Base-by-base conservation (phyloP, 1,140 invertebrate genomes). In the Drosophila lowei region DNA sequence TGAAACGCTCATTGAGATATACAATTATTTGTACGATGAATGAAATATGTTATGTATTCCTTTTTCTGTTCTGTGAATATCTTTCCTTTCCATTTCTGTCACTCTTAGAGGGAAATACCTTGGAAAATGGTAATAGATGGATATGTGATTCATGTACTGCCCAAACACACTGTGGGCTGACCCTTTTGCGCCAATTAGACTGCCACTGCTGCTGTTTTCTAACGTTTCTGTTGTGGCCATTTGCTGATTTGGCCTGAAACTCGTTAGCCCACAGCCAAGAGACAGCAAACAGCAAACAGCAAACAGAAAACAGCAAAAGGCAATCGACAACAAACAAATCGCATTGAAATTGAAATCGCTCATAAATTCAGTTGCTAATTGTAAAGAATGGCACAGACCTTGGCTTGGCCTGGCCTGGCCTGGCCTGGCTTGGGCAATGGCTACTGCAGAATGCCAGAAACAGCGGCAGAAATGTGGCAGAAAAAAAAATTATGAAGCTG, bases 331-430 rank as follows among this genome's bases (percentile, higher is more conserved):
- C 75, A 83, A 74, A 74, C 67, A 30, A 62, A 44, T 38, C 70
- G 68, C 63, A 67, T 71, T 81, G 60, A 85, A 86, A 86, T 81
- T 86, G 74, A 86, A 86, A 86, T 86, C 81, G 81, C 81, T 86
- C 83, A 86, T 86, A 86, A 86, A 86, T 86, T 86, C 73, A 81
- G 78, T 77, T 72, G 79, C 81, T 86, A 86, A 86, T 86, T 86
- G 81, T 75, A 86, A 86, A 65, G 81, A 86, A 86, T 86, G 83
- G 81, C 70, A 38, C 34, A 86, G 83, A 88, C 81, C 81, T 86
- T 86, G 81, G 81, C 23, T 25, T 25, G 23, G 23, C 23, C 1
- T 25, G 23, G 23, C 23, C 5, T 23, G 23, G 3, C 81, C 86
- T 86, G 81, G 81, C 81, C 81, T 85, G 81, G 81, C 68, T 68